These are phyloP conservation scores for Hystrix brachyura DNA, from an alignment of 2,113 vertebrate genomes.

Conservation along the genomic window DNA sequence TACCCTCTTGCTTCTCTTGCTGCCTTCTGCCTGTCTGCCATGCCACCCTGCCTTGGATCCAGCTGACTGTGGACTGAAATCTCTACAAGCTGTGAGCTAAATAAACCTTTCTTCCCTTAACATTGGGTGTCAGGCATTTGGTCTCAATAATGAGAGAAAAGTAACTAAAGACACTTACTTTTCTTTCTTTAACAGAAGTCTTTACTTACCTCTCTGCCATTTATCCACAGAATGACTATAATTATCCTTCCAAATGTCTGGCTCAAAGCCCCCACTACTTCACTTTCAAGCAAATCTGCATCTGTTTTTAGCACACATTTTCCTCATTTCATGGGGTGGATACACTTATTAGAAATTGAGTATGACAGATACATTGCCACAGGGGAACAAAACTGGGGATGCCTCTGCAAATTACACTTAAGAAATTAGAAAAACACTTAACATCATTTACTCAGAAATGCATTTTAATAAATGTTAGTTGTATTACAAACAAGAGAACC, in stretches of 20 bases:
- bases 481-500: conserved; percentile 29
- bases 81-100: too few species aligned
- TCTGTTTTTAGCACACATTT: conserved; percentile 1
- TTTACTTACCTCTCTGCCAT: neutral
- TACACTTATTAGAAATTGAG: conserved; percentile 32
- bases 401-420: conserved; percentile 67
- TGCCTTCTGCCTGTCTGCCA: too few species aligned
- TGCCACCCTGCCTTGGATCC: too few species aligned
- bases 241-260: conserved; percentile 18
- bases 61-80: too few species aligned
- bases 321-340: conserved; percentile 39
- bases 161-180: neutral
- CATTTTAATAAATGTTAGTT: conserved; percentile 50
- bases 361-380: conserved; percentile 44
- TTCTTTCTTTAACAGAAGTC: conserved; percentile 11
- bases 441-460: conserved; percentile 63
- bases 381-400: neutral
- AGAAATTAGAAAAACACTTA: conserved; percentile 66
- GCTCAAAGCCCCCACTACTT: neutral
- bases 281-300: conserved; percentile 38
- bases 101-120: too few species aligned
- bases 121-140: too few species aligned
- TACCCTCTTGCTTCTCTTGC: too few species aligned
- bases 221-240: neutral
- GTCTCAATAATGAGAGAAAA: too few species aligned